These are phyloP conservation scores for Polydrusus cervinus DNA, from an alignment of 2,888 invertebrate genomes.

Conservation along the genomic window DNA sequence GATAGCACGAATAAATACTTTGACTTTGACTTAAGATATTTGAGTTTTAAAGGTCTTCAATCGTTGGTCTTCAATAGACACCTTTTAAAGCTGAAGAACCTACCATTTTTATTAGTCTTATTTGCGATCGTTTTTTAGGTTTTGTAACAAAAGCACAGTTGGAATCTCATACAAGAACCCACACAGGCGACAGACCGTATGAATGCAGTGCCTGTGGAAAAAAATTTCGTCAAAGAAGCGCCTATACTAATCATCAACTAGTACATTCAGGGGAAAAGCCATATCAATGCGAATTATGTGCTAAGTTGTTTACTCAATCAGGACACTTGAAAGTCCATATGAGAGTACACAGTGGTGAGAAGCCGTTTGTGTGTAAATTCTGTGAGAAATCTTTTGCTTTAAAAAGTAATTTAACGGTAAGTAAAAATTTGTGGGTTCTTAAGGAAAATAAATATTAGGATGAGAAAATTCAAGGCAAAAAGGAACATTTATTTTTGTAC, in stretches of 20 bases:
- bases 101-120: not conserved
- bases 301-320: constrained; percentile 46
- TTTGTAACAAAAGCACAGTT: constrained; percentile 50
- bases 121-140: constrained; percentile 16
- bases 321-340: constrained; percentile 54
- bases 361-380: constrained; percentile 56
- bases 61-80: too few relatives aligned
- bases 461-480: too few relatives aligned
- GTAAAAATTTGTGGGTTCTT: too few relatives aligned
- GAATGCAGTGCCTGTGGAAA: constrained; percentile 54
- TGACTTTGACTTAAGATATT: too few relatives aligned
- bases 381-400: constrained; percentile 56
- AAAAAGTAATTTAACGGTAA: constrained; percentile 55
- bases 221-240: constrained; percentile 53
- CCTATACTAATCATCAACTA: constrained; percentile 47
- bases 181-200: constrained; percentile 54
- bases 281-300: constrained; percentile 48
- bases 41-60: too few relatives aligned
- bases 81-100: too few relatives aligned
- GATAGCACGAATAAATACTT: too few relatives aligned
- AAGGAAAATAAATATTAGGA: too few relatives aligned
- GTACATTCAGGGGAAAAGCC: constrained; percentile 48
- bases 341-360: constrained; percentile 56
- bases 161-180: constrained; percentile 49
- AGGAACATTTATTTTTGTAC: too few relatives aligned